Evolutionary conservation across 2,113 vertebrate species (phyloP).

Genomic region (Cryptotis parvus): DNA sequence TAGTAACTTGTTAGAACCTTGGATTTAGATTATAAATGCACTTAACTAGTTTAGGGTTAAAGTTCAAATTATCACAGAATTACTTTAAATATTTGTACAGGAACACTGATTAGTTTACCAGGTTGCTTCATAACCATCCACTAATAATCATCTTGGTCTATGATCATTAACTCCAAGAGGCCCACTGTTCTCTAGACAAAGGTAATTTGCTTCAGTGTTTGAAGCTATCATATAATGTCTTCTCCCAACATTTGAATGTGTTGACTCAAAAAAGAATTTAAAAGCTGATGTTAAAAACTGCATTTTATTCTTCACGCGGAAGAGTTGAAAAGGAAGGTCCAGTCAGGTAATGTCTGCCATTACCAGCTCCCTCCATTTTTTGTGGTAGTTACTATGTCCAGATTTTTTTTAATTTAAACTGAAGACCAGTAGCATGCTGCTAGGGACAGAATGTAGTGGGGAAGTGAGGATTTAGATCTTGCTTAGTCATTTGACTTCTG

Average conservation of each 20-base stretch:
- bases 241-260: constrained; percentile 45
- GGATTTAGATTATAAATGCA: constrained; percentile 66
- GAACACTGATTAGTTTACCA: constrained; percentile 69
- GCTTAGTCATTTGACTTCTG: not conserved
- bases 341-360: constrained; percentile 60
- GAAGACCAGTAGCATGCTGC: not conserved
- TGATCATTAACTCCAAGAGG: not conserved
- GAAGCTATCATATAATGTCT: not conserved
- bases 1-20: constrained; percentile 70
- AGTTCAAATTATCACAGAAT: constrained; percentile 74
- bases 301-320: constrained; percentile 76
- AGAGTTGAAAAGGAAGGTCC: constrained; percentile 79
- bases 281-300: constrained; percentile 57
- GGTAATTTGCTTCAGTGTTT: not conserved
- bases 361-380: accelerated
- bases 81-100: constrained; percentile 78
- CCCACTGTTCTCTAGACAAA: not conserved
- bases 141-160: constrained; percentile 54
- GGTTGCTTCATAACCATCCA: constrained; percentile 44
- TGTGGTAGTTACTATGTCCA: constrained; percentile 6
- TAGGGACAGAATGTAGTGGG: not conserved
- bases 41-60: constrained; percentile 66
- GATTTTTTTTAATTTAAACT: not conserved
- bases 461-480: not conserved
- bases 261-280: constrained; percentile 60